Conservation (phyloP, 2,888 invertebrate species). For the Brachypterus glaber region DNA sequence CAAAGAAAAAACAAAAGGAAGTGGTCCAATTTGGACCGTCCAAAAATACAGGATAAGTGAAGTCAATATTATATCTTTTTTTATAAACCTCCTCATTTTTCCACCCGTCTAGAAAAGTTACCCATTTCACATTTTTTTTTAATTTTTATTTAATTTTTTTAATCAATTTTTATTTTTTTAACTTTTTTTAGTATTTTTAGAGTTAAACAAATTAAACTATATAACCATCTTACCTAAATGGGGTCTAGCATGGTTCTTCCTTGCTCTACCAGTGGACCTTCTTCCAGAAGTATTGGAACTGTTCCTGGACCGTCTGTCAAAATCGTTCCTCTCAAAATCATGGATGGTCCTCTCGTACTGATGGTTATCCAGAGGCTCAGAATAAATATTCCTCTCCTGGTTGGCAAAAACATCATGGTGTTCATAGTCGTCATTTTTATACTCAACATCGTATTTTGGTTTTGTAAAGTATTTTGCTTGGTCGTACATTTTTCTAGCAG, state of each 20-base stretch:
- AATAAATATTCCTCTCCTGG: conserved; percentile 46
- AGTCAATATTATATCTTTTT: too few species aligned
- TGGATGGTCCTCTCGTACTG: conserved; percentile 42
- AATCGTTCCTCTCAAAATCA: conserved; percentile 52
- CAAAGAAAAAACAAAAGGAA: too few species aligned
- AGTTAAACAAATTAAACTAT: too few species aligned
- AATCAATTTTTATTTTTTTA: too few species aligned
- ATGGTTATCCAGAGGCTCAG: conserved; percentile 38
- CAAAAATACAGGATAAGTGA: too few species aligned
- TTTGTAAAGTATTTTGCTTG: conserved; percentile 37
- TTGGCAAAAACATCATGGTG: conserved; percentile 34
- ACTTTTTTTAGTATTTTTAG: too few species aligned
- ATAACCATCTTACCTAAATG: too few species aligned
- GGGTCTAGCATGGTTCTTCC: conserved; percentile 41
- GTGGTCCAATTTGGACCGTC: too few species aligned
- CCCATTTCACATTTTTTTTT: too few species aligned
- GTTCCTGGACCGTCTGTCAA: conserved; percentile 39
- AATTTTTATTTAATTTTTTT: too few species aligned
- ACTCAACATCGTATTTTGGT: conserved; percentile 35
- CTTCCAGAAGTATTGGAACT: conserved; percentile 38
- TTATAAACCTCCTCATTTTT: too few species aligned
- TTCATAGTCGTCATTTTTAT: conserved; percentile 35
- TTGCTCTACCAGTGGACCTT: conserved; percentile 36
- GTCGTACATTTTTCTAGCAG: conserved; percentile 34
- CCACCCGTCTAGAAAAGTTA: too few species aligned